Base-by-base conservation (phyloP, 2,888 invertebrate species). In the Diaprepes abbreviatus region DNA sequence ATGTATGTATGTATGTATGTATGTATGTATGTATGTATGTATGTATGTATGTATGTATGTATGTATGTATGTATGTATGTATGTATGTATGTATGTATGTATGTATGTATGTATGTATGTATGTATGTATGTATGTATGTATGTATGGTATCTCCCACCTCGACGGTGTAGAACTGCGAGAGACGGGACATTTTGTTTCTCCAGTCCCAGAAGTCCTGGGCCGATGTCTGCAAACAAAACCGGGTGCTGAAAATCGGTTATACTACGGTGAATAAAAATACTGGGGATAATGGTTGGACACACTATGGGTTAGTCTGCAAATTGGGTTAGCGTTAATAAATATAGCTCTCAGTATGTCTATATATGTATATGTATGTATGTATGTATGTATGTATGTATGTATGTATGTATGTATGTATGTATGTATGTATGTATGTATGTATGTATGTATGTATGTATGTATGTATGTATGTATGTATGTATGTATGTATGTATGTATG, bases 91-190 rank as follows among this genome's bases (percentile, higher is more conserved):
- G n/a, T n/a, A n/a, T n/a, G n/a, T n/a, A n/a, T n/a, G n/a, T n/a
- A n/a, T n/a, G n/a, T n/a, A n/a, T n/a, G n/a, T n/a, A n/a, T n/a
- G n/a, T n/a, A n/a, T n/a, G n/a, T n/a, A n/a, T n/a, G n/a, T n/a
- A n/a, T n/a, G n/a, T n/a, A n/a, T n/a, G n/a, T n/a, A n/a, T n/a
- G n/a, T n/a, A n/a, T n/a, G n/a, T n/a, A n/a, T n/a, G n/a, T n/a
- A n/a, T n/a, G n/a, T n/a, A n/a, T 94, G 67, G 98, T 98, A 88
- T 99, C 98, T 85, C 97, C 98, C 87, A 98, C 97, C 91, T 97
- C 97, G 85, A 97, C 96, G 87, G 96, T 96, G 89, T 96, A 96
- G 87, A 96, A 94, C 88, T 93, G 92, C 83, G 92, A 90, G 86
- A 92, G 92, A 87, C 93, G 93, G 86, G 92, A 89, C 85, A 85